phyloP scores from a whole-genome alignment of 2,888 invertebrate species.

The Colostygia pectinataria region DNA sequence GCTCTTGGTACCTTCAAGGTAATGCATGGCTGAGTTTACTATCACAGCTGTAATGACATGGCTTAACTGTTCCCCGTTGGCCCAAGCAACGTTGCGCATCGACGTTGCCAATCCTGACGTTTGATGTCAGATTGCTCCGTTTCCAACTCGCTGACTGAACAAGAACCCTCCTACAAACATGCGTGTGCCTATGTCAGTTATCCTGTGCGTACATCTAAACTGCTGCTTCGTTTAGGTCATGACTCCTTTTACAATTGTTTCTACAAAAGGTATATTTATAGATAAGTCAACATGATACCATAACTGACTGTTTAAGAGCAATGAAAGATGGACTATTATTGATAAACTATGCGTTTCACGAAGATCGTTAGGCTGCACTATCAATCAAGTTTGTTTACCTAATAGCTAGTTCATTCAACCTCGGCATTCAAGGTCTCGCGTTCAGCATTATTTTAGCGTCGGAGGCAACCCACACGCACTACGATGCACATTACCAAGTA shows the following conservation, averaged over 20 bases:
- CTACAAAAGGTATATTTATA: conserved; percentile 52
- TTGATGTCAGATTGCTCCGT: conserved; percentile 74
- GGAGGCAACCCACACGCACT: conserved; percentile 64
- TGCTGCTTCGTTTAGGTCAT: conserved; percentile 52
- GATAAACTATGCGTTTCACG: conserved; percentile 49
- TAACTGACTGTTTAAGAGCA: conserved; percentile 35
- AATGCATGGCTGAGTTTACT: conserved; percentile 48
- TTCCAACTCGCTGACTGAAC: conserved; percentile 57
- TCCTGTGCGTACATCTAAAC: conserved; percentile 64
- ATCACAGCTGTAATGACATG: conserved; percentile 51
- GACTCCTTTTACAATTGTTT: conserved; percentile 51
- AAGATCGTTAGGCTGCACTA: conserved; percentile 53
- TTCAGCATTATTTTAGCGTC: conserved; percentile 65
- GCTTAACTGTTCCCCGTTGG: conserved; percentile 44
- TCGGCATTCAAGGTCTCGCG: conserved; percentile 64
- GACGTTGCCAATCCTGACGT: conserved; percentile 67
- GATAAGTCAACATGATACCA: conserved; percentile 36
- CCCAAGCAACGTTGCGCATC: conserved; percentile 56
- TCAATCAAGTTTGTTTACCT: conserved; percentile 62
- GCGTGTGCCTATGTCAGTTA: conserved; percentile 56
- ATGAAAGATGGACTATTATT: conserved; percentile 46
- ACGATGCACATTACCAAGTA: conserved; percentile 71
- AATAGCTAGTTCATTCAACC: conserved; percentile 64
- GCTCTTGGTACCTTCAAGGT: conserved; percentile 45
- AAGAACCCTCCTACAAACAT: conserved; percentile 50